A percentile compares a stretch with the other conserved stretches of the same genome.
Conservation (phyloP, 2,113 vertebrate genomes). For the Atherinomorus stipes region DNA sequence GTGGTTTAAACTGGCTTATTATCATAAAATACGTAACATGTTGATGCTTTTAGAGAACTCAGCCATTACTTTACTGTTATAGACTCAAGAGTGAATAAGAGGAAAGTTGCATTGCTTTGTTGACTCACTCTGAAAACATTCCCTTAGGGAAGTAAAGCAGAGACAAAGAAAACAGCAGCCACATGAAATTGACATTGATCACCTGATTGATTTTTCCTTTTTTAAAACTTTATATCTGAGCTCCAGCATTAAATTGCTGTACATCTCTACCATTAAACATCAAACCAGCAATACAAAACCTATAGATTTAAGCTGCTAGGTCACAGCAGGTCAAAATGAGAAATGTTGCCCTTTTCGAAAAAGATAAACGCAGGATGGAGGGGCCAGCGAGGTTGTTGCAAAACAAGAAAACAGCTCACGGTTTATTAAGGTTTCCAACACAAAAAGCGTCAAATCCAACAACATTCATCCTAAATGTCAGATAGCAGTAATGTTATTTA, state of each 20-base stretch:
- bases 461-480: conserved; percentile 80
- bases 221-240: conserved; percentile 67
- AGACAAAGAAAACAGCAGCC: conserved; percentile 57
- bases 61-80: neutral
- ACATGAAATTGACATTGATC: conserved; percentile 84
- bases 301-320: conserved; percentile 59
- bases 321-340: conserved; percentile 68
- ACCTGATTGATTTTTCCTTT: conserved; percentile 78
- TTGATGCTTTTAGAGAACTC: neutral
- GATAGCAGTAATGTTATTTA: conserved; percentile 73
- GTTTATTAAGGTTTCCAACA: conserved; percentile 67
- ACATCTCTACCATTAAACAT: conserved; percentile 74
- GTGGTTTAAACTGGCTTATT: no score
- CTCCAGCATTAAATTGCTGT: conserved; percentile 51
- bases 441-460: conserved; percentile 71
- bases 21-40: no score
- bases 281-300: conserved; percentile 64
- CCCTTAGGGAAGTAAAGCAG: conserved; percentile 50
- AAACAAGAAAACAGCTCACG: conserved; percentile 65
- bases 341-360: conserved; percentile 73
- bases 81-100: conserved; percentile 20
- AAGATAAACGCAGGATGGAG: conserved; percentile 69
- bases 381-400: conserved; percentile 45
- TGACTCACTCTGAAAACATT: conserved; percentile 66
- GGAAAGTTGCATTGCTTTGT: conserved; percentile 52